phyloP scores from a whole-genome alignment of 2,888 invertebrate genomes.

The Acleris cristana region DNA sequence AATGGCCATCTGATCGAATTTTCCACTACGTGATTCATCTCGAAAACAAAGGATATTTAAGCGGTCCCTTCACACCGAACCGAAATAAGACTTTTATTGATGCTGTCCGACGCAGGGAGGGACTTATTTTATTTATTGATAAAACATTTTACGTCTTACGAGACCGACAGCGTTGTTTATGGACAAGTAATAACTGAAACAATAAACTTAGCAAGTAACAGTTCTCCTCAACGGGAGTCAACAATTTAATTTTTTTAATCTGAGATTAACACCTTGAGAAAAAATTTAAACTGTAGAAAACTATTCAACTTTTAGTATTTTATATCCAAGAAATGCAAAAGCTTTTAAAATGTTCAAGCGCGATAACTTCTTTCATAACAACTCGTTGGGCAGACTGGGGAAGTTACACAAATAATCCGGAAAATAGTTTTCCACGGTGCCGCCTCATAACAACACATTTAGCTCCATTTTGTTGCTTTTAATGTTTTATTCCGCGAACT shows the following conservation, averaged over 20 bases:
- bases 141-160: constrained; percentile 28
- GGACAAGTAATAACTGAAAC: neutral
- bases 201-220: neutral
- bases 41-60: constrained; percentile 56
- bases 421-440: constrained; percentile 58
- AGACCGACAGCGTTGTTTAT: neutral
- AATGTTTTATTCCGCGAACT: constrained; percentile 45
- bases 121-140: constrained; percentile 33
- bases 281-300: constrained; percentile 32
- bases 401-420: constrained; percentile 64
- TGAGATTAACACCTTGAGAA: constrained; percentile 21
- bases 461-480: constrained; percentile 53
- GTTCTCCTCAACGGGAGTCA: constrained; percentile 1
- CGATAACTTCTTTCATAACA: constrained; percentile 61
- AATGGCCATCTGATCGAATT: constrained; percentile 46
- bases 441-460: constrained; percentile 63
- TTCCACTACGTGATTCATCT: constrained; percentile 60
- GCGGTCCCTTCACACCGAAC: constrained; percentile 40
- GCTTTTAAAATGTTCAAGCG: constrained; percentile 62
- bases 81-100: constrained; percentile 40
- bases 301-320: constrained; percentile 44
- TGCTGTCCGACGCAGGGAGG: constrained; percentile 34
- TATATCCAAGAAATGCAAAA: constrained; percentile 54
- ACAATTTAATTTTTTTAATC: neutral
- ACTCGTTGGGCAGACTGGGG: constrained; percentile 56